Evolutionary conservation across 23 tunicate species (phyloP).

Genomic region (Halocynthia aurantium): DNA sequence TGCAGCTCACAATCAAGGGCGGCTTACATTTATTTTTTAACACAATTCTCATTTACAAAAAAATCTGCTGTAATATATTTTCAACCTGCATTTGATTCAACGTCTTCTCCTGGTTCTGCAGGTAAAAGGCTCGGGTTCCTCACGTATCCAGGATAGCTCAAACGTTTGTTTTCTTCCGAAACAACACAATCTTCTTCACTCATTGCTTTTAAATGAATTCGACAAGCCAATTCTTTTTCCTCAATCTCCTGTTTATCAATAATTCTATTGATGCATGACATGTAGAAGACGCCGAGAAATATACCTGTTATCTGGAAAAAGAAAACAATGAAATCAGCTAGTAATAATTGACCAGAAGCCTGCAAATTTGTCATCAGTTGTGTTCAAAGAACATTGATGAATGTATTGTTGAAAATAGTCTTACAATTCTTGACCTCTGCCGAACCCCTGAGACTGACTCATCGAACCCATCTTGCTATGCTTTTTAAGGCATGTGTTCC

Average conservation of each 20-base stretch:
- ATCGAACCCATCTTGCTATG: too few species aligned
- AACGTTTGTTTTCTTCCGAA: background rate
- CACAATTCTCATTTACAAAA: background rate
- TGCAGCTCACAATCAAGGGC: too few species aligned
- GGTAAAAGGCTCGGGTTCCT: constrained; percentile 9
- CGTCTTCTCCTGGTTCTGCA: background rate
- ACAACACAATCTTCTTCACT: background rate
- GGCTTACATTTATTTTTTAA: too few species aligned
- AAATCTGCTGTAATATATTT: background rate
- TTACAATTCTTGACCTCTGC: too few species aligned
- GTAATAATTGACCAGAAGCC: too few species aligned
- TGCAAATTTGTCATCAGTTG: too few species aligned
- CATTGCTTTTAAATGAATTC: constrained; percentile 1
- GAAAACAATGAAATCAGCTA: background rate
- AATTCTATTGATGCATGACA: constrained; percentile 30
- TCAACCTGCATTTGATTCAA: too few species aligned
- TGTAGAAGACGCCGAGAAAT: constrained; percentile 33
- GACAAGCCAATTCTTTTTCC: background rate
- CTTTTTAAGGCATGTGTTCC: too few species aligned
- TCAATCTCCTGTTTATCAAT: constrained; percentile 1
- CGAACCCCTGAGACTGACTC: too few species aligned
- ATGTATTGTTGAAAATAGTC: too few species aligned
- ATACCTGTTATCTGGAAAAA: constrained; percentile 42
- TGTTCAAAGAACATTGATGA: too few species aligned
- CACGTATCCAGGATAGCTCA: constrained; percentile 13